phyloP scores from a whole-genome alignment of 2,797 vertebrate species.

The Ceyx erithaca region DNA sequence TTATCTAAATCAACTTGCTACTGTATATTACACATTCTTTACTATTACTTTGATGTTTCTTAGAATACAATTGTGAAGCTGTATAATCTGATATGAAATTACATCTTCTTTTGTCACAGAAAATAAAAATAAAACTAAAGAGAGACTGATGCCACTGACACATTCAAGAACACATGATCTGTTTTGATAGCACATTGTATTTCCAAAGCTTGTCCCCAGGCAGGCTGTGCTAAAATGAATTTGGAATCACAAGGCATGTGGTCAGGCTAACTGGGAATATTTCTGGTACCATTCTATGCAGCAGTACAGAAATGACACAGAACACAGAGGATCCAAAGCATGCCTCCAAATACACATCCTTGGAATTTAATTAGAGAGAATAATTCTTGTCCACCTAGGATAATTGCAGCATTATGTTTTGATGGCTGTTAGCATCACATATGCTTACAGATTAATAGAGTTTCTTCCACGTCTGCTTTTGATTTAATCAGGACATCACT shows the following conservation, averaged over 20 bases:
- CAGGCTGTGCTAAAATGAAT: conserved; percentile 15
- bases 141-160: not conserved
- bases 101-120: not conserved
- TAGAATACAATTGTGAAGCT: not conserved
- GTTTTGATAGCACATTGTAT: conserved; percentile 29
- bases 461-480: conserved; percentile 42
- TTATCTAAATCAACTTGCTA: not conserved
- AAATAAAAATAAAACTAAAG: not conserved
- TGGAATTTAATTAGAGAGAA: conserved; percentile 28
- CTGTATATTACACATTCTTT: not conserved
- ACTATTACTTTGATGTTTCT: not conserved
- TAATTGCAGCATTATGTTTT: conserved; percentile 45
- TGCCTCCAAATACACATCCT: not conserved
- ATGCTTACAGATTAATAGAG: conserved; percentile 32
- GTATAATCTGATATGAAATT: not conserved
- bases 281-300: not conserved
- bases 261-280: conserved; percentile 4
- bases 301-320: not conserved
- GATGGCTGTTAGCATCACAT: conserved; percentile 38
- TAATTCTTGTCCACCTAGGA: conserved; percentile 48
- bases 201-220: conserved; percentile 38
- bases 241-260: not conserved
- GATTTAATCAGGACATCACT: conserved; percentile 59
- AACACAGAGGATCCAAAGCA: not conserved
- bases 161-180: conserved; percentile 10